Base-by-base conservation (phyloP, 2,797 vertebrate genomes). In the Cyprinella venusta region DNA sequence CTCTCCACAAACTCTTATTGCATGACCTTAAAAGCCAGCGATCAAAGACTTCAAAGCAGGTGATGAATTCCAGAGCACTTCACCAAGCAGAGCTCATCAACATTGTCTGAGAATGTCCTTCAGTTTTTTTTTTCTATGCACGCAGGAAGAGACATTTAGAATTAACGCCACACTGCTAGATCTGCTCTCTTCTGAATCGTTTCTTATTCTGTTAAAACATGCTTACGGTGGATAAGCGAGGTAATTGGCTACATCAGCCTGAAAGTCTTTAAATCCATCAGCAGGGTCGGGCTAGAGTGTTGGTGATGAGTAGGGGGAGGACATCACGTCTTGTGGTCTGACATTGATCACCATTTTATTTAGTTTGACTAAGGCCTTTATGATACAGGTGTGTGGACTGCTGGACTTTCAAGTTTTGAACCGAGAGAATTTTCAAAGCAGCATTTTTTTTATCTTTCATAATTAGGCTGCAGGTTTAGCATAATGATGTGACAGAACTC, bases 31-130 rank as follows among this genome's bases (percentile, higher is more conserved):
- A 83, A 88, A 89, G 78, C 74, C 56, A 87, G 80, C 48, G 56
- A 67, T 88, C 74, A 80, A 87, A 84, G 54, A 15, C 36, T 26
- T 83, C 72, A 69, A 83, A 13, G 48, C 85, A 52, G 81, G 85
- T 79, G 92, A 93, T 85, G 83, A 88, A 91, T 83, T 88, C 91
- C 91, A 93, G 92, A 90, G 88, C 71, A 40, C 89, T 87, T 88
- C 80, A 38, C n/a, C 50, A 61, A 83, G 79, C 69, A 48, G 65
- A 80, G 67, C 54, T 70, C 77, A 82, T 87, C 84, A 63, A 84
- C 65, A 78, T 24, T 79, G 85, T 86, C 76, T 74, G 78, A 82
- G 88, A 80, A 86, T 86, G 85, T 78, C 79, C 56, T 74, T 42
- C 77, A 76, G 84, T 4, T 77, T 82, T 48, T 74, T 74, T n/a